Evolutionary conservation across 2,113 vertebrate genomes (phyloP), one percentile per base, ranked within the genome.

Genomic region (Embiotoca jacksoni): DNA sequence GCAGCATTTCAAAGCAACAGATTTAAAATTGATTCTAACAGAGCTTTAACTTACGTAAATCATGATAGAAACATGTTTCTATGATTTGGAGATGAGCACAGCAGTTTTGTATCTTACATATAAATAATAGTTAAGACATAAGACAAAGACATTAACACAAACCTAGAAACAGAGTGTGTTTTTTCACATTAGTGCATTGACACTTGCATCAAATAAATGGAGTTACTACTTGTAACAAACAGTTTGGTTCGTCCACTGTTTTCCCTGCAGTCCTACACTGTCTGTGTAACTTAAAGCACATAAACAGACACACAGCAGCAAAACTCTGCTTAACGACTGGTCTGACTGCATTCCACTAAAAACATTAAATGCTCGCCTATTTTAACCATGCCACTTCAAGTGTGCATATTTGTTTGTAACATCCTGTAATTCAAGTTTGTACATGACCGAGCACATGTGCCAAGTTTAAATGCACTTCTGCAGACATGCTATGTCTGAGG

Each of bases 391-490:
- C 52, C 64, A 63, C 44, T 69, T 87, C 35, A 84, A 78, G 72
- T 81, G 71, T 33, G 9, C 64, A 72, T 78, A 84, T 83, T 63
- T 60, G 37, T 78, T 78, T 73, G 61, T 41, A 61, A 57, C 57
- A 47, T 80, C 84, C 58, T 88, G 74, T 71, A 65, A 86, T 80
- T 89, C 81, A 83, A 79, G 83, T 85, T 82, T 88, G n/a, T 68
- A 62, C 81, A 78, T 52, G 72, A 75, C 71, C 66, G 60, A 58
- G 60, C 55, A 50, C 64, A 52, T 65, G 41, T 76, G 58, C 53
- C 54, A 37, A 44, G n/a, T 79, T 78, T 54, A 68, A 75, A 59
- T 66, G 64, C 52, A 44, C 41, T 56, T 81, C 13, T 50, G 41
- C 0, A 6, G 16, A 56, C 46, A 58, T 16, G 16, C 13, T 46